Conservation (phyloP, 2,888 invertebrate species). For the Sinelater perroti region DNA sequence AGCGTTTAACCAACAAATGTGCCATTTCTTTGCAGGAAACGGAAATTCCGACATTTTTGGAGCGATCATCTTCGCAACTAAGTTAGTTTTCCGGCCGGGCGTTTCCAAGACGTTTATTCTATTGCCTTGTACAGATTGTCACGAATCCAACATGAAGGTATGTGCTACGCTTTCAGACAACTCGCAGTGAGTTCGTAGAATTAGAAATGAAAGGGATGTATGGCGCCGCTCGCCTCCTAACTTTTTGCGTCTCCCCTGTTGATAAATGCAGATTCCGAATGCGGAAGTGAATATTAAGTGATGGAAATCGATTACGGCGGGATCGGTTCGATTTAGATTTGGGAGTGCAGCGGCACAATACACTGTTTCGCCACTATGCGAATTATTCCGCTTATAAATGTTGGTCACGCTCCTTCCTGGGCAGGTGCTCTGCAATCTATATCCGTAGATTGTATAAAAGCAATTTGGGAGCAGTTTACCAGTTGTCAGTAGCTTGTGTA, state of each 20-base stretch:
- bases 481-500: constrained; percentile 49
- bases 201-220: constrained; percentile 8
- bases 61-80: constrained; percentile 77
- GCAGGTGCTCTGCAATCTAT: constrained; percentile 45
- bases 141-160: constrained; percentile 74
- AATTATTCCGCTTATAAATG: constrained; percentile 41
- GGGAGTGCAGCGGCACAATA: constrained; percentile 39
- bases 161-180: constrained; percentile 41
- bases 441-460: constrained; percentile 44
- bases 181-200: constrained; percentile 11
- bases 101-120: constrained; percentile 85
- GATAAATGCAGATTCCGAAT: constrained; percentile 17
- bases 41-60: constrained; percentile 77
- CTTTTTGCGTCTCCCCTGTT: constrained; percentile 13
- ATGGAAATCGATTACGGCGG: constrained; percentile 34
- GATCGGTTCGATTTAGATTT: constrained; percentile 38
- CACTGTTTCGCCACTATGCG: constrained; percentile 31
- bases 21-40: constrained; percentile 59
- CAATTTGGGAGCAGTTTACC: constrained; percentile 48
- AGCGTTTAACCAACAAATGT: no score
- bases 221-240: background rate
- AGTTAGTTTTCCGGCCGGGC: constrained; percentile 81
- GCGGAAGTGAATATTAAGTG: constrained; percentile 36
- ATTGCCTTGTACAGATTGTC: constrained; percentile 81
- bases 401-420: constrained; percentile 41